Evolutionary conservation across 2,888 invertebrate species (phyloP), one percentile per base, ranked within the genome.

Genomic region (Psylliodes chrysocephalus): DNA sequence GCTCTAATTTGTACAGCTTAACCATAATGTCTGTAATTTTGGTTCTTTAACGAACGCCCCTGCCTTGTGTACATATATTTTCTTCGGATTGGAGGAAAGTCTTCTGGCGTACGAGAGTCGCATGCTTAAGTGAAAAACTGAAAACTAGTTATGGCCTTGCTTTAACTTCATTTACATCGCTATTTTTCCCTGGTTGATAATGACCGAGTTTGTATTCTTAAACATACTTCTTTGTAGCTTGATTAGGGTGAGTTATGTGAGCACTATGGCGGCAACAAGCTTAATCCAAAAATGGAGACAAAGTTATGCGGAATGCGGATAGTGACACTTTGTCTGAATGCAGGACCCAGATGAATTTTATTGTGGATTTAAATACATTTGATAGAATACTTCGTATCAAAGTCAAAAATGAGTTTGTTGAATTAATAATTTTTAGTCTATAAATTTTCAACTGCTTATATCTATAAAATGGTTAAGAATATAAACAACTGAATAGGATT

Each of bases 121-220:
- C 78, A 79, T 79, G 69, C 64, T 59, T 75, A 78, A 79, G 74
- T 71, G 74, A 78, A 68, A 71, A 73, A 68, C 70, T 70, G 75
- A 28, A 56, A 57, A 57, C 30, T 53, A 71, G 72, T 70, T 71
- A 72, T 73, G 73, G 74, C 68, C 71, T 74, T 75, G 77, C 75
- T 75, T 77, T 78, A 77, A 73, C 77, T 75, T 77, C 75, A 76
- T 59, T 59, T 59, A 59, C 59, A 59, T 59, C 75, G 73, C 77
- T 75, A 77, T 79, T 79, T 79, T 79, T 79, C 77, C 77, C 74
- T 71, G 70, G 73, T 73, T 78, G 38, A 35, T 59, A 80, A 80
- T 80, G 78, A 77, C 62, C 72, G 70, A 78, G 74, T 80, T 80
- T 79, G 79, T 80, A 79, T 80, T 79, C 79, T 72, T 71, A 73